Percentiles rank a stretch among this genome's conserved stretches.
Conservation (phyloP, 2,113 vertebrate species). For the Gymnocephalus cernua region DNA sequence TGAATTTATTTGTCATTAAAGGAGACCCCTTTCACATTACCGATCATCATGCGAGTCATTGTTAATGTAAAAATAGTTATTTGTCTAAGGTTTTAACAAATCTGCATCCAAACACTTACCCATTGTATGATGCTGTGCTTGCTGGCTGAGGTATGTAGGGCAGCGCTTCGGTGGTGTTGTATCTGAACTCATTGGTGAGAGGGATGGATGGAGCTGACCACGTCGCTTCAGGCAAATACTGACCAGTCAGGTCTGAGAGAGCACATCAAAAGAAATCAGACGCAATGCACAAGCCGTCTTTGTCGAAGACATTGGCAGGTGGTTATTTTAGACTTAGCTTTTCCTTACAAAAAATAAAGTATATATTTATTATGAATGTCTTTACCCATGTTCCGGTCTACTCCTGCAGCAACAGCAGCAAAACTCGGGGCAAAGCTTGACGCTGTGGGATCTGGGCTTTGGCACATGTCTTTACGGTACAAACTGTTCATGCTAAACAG, state of each 20-base stretch:
- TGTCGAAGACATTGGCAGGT: too few relatives aligned
- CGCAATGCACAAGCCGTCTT: background rate
- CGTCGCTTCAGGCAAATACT: constrained; percentile 88
- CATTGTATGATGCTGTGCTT: constrained; percentile 82
- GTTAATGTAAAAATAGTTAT: background rate
- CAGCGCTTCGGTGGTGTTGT: constrained; percentile 87
- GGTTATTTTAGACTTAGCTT: background rate
- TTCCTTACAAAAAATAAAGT: background rate
- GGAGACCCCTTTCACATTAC: background rate
- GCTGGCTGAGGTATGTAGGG: constrained; percentile 86
- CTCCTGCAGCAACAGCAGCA: constrained; percentile 85
- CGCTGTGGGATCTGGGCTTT: constrained; percentile 70
- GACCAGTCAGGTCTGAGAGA: constrained; percentile 77
- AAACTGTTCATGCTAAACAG: constrained; percentile 73
- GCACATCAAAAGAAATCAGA: background rate
- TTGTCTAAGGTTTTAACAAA: background rate
- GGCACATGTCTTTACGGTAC: constrained; percentile 80
- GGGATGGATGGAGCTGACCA: constrained; percentile 91
- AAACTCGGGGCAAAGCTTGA: constrained; percentile 85
- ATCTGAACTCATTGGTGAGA: constrained; percentile 90
- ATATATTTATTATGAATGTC: background rate
- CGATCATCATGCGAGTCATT: background rate
- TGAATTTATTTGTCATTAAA: background rate
- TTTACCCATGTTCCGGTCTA: constrained; percentile 90
- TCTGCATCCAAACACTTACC: constrained; percentile 77